phyloP scores from a whole-genome alignment of 2,888 invertebrate species.

The Drepana falcataria region DNA sequence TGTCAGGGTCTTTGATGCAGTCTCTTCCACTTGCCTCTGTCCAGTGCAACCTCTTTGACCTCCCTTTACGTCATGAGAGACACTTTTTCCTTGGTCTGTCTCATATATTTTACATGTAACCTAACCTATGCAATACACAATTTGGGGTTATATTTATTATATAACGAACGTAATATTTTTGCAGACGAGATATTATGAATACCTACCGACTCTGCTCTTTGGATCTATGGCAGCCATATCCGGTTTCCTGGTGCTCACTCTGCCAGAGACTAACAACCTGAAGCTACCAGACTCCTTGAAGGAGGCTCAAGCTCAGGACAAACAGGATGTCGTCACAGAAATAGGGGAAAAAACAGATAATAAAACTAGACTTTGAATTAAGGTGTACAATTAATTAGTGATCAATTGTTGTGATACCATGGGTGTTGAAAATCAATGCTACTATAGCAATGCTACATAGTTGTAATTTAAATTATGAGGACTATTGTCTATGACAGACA shows the following conservation, averaged over 20 bases:
- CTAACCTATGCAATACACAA: too few relatives aligned
- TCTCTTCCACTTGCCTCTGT: too few relatives aligned
- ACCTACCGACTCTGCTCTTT: slow-evolving; percentile 79
- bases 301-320: slow-evolving; percentile 76
- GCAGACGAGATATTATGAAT: slow-evolving; percentile 66
- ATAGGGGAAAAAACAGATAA: slow-evolving; percentile 24
- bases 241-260: slow-evolving; percentile 73
- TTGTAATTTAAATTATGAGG: too few relatives aligned
- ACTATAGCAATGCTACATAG: too few relatives aligned
- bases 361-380: slow-evolving; percentile 26
- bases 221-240: slow-evolving; percentile 76
- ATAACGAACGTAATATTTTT: slow-evolving; percentile 9
- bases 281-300: slow-evolving; percentile 80
- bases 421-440: too few relatives aligned
- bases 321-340: slow-evolving; percentile 14
- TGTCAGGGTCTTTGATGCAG: too few relatives aligned
- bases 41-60: too few relatives aligned
- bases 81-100: too few relatives aligned
- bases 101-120: too few relatives aligned
- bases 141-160: too few relatives aligned
- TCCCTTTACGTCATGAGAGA: too few relatives aligned
- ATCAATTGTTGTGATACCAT: neutral
- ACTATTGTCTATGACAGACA: too few relatives aligned
- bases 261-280: slow-evolving; percentile 81
- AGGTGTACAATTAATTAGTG: slow-evolving; percentile 9